A percentile compares a stretch with the other conserved stretches of the same genome.
phyloP scores from a whole-genome alignment of 2,113 vertebrate species.

The Hippoglossus stenolepis region DNA sequence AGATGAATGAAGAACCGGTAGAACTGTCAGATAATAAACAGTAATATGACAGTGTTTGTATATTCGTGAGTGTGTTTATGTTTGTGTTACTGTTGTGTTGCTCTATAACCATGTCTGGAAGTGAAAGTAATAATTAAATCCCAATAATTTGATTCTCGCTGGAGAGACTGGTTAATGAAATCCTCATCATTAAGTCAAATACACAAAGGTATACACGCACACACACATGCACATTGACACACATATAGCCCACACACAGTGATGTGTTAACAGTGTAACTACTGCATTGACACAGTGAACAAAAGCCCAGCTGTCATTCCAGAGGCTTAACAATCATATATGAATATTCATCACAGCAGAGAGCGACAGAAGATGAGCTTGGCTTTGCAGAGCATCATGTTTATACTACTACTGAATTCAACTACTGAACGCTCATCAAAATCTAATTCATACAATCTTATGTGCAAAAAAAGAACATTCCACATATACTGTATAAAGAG shows the following conservation, averaged over 20 bases:
- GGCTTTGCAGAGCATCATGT: conserved; percentile 29
- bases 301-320: conserved; percentile 75
- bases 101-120: not conserved
- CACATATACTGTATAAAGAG: not conserved
- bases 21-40: too few species aligned
- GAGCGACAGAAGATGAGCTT: conserved; percentile 56
- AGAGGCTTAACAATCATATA: conserved; percentile 46
- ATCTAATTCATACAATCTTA: not conserved
- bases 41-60: not conserved
- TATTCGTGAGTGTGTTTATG: not conserved
- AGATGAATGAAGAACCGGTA: too few species aligned
- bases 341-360: conserved; percentile 70
- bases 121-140: not conserved
- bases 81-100: not conserved
- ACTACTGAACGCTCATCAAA: not conserved
- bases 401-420: conserved; percentile 30
- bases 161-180: conserved; percentile 28
- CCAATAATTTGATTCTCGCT: conserved; percentile 8
- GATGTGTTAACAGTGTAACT: conserved; percentile 56
- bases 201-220: not conserved
- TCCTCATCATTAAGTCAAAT: conserved; percentile 5
- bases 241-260: not conserved
- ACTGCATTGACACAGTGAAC: conserved; percentile 53
- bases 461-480: not conserved
- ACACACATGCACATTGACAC: conserved; percentile 6